Evolutionary conservation across 2,113 vertebrate species (phyloP).

Genomic region (Propithecus coquereli): DNA sequence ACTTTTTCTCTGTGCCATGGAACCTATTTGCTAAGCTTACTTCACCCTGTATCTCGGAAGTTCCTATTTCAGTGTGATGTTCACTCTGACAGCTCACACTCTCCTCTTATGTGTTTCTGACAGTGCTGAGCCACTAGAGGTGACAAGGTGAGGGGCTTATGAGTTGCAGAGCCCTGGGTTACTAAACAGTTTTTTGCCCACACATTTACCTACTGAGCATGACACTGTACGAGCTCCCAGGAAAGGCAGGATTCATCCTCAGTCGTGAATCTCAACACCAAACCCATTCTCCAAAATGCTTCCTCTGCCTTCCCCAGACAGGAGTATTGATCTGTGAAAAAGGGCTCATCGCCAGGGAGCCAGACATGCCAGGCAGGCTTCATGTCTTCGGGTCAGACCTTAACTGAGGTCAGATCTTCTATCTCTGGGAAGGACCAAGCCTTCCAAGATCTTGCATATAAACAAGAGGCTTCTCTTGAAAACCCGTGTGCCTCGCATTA

Average conservation of each 20-base stretch:
- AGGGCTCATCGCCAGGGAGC: neutral
- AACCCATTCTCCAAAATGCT: neutral
- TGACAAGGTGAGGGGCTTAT: too few species aligned
- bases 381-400: neutral
- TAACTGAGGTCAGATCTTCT: neutral
- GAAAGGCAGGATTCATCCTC: neutral
- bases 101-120: too few species aligned
- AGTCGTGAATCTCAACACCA: neutral
- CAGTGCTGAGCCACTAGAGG: rapidly evolving
- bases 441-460: neutral
- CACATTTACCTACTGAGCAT: too few species aligned
- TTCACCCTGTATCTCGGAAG: too few species aligned
- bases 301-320: neutral
- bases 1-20: neutral
- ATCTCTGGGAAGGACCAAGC: neutral
- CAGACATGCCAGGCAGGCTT: neutral
- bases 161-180: too few species aligned
- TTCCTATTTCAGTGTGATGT: rapidly evolving
- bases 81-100: rapidly evolving
- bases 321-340: neutral
- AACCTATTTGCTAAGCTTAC: too few species aligned
- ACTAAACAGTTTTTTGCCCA: neutral
- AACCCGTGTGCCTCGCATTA: neutral
- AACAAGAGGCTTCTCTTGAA: neutral
- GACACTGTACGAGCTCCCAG: too few species aligned